Evolutionary conservation across 2,888 invertebrate species (phyloP), one percentile per base, ranked within the genome.

Genomic region (Orthosia incerta): DNA sequence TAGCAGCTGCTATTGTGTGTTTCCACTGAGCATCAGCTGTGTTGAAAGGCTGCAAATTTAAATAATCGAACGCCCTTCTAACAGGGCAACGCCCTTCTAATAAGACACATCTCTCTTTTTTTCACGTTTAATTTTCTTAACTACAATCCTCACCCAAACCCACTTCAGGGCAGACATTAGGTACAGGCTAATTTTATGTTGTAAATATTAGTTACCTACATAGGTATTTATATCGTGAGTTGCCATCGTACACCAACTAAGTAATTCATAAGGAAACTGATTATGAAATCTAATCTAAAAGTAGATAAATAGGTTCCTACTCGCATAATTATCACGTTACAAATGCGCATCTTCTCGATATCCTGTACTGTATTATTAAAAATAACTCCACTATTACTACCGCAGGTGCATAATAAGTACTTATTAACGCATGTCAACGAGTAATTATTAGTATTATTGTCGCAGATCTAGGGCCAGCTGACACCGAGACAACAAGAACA

Each of bases 391-490:
- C 13, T 60, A 53, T 68, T 48, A 74, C 61, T 55, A 73, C 13
- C 50, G 1, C 20, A 53, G n/a, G 26, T 64, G 56, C 50, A 79
- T 68, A 55, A 55, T 66, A 73, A 53, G 39, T 39, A 39, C 39
- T 39, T 39, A 39, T 9, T 39, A 39, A 31, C 31, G 51, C 68
- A 45, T 64, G 48, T 39, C 64, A 69, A 61, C 56, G 4, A 68
- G 56, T 45, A 66, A 75, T 67, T 63, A 75, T 79, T 55, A 60
- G 20, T 55, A 55, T 74, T 39, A 68, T 16, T 55, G 71, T 71
- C 20, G 39, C 48, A 69, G 61, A 57, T 61, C 23, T 9, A 39
- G 39, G 39, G 39, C 39, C 9, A 39, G 39, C 39, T 39, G 9
- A 39, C 39, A 39, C 39, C 39, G 39, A 39, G 39, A 39, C 39